Evolutionary conservation across 2,888 invertebrate species (phyloP), one percentile per base, ranked within the genome.

Genomic region (Oscheius sp.): DNA sequence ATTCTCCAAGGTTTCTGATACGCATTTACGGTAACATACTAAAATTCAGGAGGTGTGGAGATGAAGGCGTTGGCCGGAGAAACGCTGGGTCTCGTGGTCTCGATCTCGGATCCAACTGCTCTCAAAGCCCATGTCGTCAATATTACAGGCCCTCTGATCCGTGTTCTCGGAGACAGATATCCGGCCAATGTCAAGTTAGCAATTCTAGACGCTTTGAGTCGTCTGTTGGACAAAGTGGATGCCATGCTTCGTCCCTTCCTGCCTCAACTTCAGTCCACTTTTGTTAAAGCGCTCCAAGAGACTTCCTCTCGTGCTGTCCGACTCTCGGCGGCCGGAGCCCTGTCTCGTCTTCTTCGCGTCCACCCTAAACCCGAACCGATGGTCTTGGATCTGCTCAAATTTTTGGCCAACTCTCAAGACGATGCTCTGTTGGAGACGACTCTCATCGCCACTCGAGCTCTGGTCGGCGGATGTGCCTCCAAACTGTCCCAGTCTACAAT

Each of bases 251-350:
- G 96, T 90, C 97, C 98, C 90, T 99, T 99, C 91, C 92, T 98
- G 87, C 98, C 99, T 1, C 99, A 99, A 91, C 92, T 99, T 53
- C 98, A 98, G 92, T 97, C 97, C 1, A 98, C 98, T 29, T 98
- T 99, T 91, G 92, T 97, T 66, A 97, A 97, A 91, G 94, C 97
- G 2, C 91, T 98, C 73, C 94, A 94, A 89, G 99, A 99, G 90
- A 93, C 94, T 37, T 73, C 83, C 5, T 85, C 86, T 0, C 66
- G 78, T 50, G 78, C 79, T 53, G 84, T 86, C 7, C 76, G 87
- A 29, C 70, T 84, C 35, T 79, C 80, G 0, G 83, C 83, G 42
- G 84, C 77, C 42, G 79, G 81, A n/a, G 81, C 81, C 0, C 68
- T 84, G 7, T 74, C 81, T 10, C 76, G 81, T 33, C 70, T 84